Evolutionary conservation across 1,140 invertebrate genomes (phyloP).

Genomic region (Lepidurus arcticus): DNA sequence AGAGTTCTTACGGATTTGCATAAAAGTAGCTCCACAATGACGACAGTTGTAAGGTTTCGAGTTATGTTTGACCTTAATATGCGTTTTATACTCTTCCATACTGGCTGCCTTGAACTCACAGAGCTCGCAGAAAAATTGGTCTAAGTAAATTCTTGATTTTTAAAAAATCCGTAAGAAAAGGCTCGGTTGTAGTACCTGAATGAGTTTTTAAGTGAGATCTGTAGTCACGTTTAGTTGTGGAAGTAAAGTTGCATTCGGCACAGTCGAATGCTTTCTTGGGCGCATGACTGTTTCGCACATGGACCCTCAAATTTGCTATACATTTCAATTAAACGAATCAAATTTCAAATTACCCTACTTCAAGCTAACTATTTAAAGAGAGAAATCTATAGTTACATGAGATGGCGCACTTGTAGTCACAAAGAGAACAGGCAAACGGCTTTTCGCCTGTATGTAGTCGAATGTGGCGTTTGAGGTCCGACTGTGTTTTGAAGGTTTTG

Average conservation of each 20-base stretch:
- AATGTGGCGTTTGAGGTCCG: slow-evolving; percentile 45
- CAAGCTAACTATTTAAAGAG: slow-evolving; percentile 26
- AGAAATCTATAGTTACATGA: slow-evolving; percentile 35
- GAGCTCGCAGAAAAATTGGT: slow-evolving; percentile 18
- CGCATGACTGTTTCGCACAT: background rate
- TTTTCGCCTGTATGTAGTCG: slow-evolving; percentile 45
- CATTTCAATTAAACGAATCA: background rate
- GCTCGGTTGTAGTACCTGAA: background rate
- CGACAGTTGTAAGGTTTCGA: slow-evolving; percentile 24
- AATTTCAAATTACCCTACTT: background rate
- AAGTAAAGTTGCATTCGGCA: background rate
- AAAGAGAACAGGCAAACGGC: slow-evolving; percentile 44
- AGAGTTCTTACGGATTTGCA: slow-evolving; percentile 26
- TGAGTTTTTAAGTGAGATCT: background rate
- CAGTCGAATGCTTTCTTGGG: background rate
- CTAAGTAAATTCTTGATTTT: background rate
- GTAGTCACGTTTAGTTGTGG: background rate
- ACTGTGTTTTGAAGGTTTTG: slow-evolving; percentile 48
- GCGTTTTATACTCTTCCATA: background rate
- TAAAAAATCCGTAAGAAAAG: background rate
- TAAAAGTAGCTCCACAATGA: slow-evolving; percentile 9
- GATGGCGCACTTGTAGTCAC: slow-evolving; percentile 42
- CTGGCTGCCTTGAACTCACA: slow-evolving; percentile 15
- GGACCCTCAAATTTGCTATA: slow-evolving; percentile 1
- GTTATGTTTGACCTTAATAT: slow-evolving; percentile 8